phyloP scores from a whole-genome alignment of 2,113 vertebrate genomes.

The Anseranas semipalmata region DNA sequence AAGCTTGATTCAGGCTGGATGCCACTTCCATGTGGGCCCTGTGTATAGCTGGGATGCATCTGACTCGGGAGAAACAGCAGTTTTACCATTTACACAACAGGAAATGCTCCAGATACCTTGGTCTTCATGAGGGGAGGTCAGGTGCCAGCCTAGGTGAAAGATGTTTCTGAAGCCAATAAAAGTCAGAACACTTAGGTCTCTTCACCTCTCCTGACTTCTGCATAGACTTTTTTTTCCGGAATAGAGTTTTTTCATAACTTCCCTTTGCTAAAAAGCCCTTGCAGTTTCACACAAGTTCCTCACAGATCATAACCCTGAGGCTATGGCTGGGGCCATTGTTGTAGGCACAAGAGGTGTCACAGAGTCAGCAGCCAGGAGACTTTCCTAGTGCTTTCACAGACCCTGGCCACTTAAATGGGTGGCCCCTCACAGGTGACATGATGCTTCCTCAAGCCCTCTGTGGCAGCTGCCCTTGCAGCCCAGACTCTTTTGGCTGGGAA shows the following conservation, averaged over 20 bases:
- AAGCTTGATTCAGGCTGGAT: not conserved
- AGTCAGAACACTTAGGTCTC: fast-evolving
- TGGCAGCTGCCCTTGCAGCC: not conserved
- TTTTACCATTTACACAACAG: not conserved
- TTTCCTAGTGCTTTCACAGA: not conserved
- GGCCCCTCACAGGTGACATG: fast-evolving
- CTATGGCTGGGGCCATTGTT: not conserved
- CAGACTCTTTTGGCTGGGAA: not conserved
- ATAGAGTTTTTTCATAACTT: not conserved
- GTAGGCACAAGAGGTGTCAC: not conserved
- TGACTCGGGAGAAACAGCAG: not conserved
- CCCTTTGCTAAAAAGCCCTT: not conserved
- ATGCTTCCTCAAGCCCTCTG: not conserved
- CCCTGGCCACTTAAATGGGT: not conserved
- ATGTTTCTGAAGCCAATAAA: not conserved
- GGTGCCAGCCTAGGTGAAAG: not conserved
- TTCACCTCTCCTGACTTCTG: not conserved
- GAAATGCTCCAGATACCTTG: not conserved
- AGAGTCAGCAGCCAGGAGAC: not conserved
- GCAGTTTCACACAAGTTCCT: not conserved
- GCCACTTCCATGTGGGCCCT: not conserved
- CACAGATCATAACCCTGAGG: not conserved
- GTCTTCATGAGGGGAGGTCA: not conserved
- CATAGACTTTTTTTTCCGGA: not conserved
- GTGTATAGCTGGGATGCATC: not conserved